Base-by-base conservation (phyloP, 2,888 invertebrate genomes). In the Adelognathus sp. region DNA sequence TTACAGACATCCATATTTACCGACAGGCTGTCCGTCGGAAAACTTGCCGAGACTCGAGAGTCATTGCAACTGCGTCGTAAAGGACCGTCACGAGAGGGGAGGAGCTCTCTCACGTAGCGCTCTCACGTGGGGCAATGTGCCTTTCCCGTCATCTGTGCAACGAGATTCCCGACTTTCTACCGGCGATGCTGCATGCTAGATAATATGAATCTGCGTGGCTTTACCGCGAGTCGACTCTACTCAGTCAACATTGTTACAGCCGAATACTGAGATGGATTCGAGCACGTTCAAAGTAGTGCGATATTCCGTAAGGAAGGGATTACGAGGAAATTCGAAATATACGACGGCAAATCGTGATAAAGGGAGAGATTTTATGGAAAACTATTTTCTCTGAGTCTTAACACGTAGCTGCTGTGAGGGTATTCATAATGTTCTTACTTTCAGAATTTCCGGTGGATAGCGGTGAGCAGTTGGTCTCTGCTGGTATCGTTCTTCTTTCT, bases 401-500 rank as follows among this genome's bases (percentile, higher is more conserved):
- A n/a, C n/a, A n/a, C n/a, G n/a, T n/a, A n/a, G n/a, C n/a, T n/a
- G n/a, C n/a, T n/a, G n/a, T n/a, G n/a, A n/a, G n/a, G n/a, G n/a
- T n/a, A n/a, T n/a, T n/a, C n/a, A n/a, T n/a, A n/a, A n/a, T n/a
- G n/a, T n/a, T n/a, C 74, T 24, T 7, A 29, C 63, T 63, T 36
- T 79, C 80, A 92, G 92, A 89, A 93, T 86, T 91, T 91, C 50
- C 92, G 93, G 82, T 95, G 94, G 94, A 86, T 95, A 50, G 88
- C 92, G 61, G 92, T 93, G 75, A 93, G 94, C 82, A 76, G 93
- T 69, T 90, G 93, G 78, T 94, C 94, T 87, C 92, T 93, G 36
- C 80, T 93, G 1, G 83, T 94, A 11, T 93, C 95, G 1, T 91
- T 97, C 82, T 76, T 94, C 2, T 96, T 94, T 88, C 92, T 97